Base-by-base conservation (phyloP, 2,888 invertebrate genomes). In the Hyppa rectilinea region DNA sequence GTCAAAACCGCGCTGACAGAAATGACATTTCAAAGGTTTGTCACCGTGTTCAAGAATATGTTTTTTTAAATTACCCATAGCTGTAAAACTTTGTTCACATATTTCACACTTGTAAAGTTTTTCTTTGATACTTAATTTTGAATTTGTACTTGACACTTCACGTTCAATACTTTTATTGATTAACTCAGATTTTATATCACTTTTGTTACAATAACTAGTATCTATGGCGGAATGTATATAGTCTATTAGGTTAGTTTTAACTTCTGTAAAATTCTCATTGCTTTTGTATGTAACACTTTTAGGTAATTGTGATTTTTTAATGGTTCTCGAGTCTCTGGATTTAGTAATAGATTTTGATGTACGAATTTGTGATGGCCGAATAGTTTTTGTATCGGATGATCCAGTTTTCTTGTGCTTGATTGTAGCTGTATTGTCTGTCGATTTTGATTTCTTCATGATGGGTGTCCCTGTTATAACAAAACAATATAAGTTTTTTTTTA, bases 1-100 rank as follows among this genome's bases (percentile, higher is more conserved):
- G 4, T 71, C 52, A 52, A 67, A 67, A 17, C 71, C 45, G 3
- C 66, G 66, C 23, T 38, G 52, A 71, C 66, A 67, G 0, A 52
- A 14, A 4, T 52, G 2, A 38, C 66, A 67, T 67, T 65, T 45
- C 7, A 64, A 65, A 4, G 68, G 64, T n/a, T 67, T 68, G 12
- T 65, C 66, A 9, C 64, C 64, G 4, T 66, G 63, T 1, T 38
- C 63, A 23, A 65, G 29, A 1, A 63, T 17, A 40, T 63, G 63
- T 38, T 66, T 63, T 38, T 23, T 38, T 31, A 63, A 63, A 31
- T 7, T 65, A 12, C 29, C 38, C 23, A 38, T 63, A 0, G 17
- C 63, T 9, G 1, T 63, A 40, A 40, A 63, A 31, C 31, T 20
- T 9, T 23, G 29, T 2, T 63, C 38, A 65, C 63, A 63, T 23